Evolutionary conservation across 2,888 invertebrate species (phyloP).

Genomic region (Vandiemenella viatica): DNA sequence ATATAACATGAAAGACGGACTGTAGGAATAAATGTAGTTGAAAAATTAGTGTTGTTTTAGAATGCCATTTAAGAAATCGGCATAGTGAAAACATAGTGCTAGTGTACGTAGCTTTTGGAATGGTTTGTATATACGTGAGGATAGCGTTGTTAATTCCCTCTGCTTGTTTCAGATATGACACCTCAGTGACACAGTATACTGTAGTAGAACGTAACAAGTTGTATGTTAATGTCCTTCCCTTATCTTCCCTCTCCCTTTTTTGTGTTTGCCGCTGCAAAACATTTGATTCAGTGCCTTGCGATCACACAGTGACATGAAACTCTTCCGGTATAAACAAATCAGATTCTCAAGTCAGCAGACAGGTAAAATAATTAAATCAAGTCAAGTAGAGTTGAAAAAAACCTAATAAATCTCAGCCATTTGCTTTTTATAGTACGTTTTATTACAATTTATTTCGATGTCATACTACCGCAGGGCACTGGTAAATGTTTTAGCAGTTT

Average conservation of each 20-base stretch:
- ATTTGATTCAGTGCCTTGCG: neutral
- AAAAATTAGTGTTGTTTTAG: conserved; percentile 11
- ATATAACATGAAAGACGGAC: conserved; percentile 10
- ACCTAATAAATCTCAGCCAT: too few species aligned
- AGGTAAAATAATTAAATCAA: too few species aligned
- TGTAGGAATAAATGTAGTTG: conserved; percentile 10
- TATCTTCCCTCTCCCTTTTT: neutral
- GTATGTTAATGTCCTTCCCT: conserved; percentile 1
- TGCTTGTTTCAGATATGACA: conserved; percentile 5
- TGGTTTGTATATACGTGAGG: conserved; percentile 9
- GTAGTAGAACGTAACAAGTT: conserved; percentile 5
- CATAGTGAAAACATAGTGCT: conserved; percentile 3
- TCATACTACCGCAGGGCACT: too few species aligned
- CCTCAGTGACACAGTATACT: conserved; percentile 5
- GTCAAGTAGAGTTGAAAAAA: too few species aligned
- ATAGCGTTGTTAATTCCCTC: conserved; percentile 5
- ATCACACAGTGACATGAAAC: too few species aligned
- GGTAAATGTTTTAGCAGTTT: neutral
- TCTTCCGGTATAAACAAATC: too few species aligned
- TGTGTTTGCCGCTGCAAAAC: neutral
- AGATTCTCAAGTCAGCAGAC: too few species aligned
- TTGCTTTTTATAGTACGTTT: too few species aligned
- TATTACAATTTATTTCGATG: too few species aligned
- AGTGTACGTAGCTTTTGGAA: conserved; percentile 7
- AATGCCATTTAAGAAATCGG: conserved; percentile 8